Evolutionary conservation across 1,140 invertebrate genomes (phyloP), one percentile per base, ranked within the genome.

Genomic region (Aphidius gifuensis): DNA sequence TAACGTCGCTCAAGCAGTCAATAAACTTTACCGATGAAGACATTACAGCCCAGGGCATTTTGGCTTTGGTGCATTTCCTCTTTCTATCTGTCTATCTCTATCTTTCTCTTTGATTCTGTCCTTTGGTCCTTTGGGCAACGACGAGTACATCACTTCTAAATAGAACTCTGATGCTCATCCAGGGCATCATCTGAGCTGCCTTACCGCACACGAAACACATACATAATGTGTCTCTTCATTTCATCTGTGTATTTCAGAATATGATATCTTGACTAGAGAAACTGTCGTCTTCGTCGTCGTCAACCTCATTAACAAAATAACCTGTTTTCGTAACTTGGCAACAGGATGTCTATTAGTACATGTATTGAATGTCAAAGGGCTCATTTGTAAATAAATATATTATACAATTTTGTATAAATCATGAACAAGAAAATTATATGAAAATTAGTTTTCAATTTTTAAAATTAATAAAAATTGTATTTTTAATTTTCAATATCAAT

Each of bases 1-100:
- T 60, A 65, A 66, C 65, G 68, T 69, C 68, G 70, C 65, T 69
- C 60, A 48, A 57, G 62, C 66, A 67, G 69, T 73, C 72, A 70
- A 74, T 74, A 74, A 67, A 73, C 67, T 73, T 71, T 71, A 66
- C 40, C 66, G 66, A 62, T 71, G 67, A 68, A 67, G 66, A 70
- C 62, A 70, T 71, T 71, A 69, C 70, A 67, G 65, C 70, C 60
- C 66, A 58, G 59, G 16, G 38, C 23, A 47, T 48, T 39, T n/a
- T 49, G 32, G 48, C 40, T 46, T 58, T 58, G 56, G 32, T 5
- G n/a, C n/a, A 32, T 45, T 43, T 58, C 9, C 16, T 58, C 9
- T 32, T 46, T 16, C 46, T 48, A n/a, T 39, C 8, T 9, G 48
- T 49, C 5, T 11, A 32, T 44, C 38, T 60, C 43, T 49, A 44